phyloP scores from a whole-genome alignment of 2,113 vertebrate genomes.

The Platanista minor region DNA sequence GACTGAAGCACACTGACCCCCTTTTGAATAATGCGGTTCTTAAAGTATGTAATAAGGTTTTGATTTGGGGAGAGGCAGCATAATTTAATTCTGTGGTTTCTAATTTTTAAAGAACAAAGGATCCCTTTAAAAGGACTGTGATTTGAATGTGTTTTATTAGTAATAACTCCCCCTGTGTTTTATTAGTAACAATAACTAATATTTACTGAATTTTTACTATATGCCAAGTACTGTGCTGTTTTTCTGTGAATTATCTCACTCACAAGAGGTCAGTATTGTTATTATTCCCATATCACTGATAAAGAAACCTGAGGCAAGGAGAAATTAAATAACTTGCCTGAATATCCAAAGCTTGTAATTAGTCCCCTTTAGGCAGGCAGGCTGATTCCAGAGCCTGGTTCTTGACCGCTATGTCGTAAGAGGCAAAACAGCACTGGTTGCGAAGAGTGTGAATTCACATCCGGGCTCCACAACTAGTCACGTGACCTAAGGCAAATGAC shows the following conservation, averaged over 20 bases:
- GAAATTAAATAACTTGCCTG: conserved; percentile 17
- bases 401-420: background rate
- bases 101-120: conserved; percentile 10
- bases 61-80: background rate
- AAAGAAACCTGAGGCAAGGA: background rate
- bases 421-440: background rate
- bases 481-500: background rate
- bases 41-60: background rate
- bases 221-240: background rate
- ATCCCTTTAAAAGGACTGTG: background rate
- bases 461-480: background rate
- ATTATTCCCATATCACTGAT: background rate
- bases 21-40: background rate
- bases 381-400: background rate
- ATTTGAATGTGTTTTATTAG: too few relatives aligned
- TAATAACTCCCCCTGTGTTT: background rate
- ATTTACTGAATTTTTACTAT: background rate
- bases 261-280: background rate
- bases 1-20: background rate
- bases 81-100: background rate
- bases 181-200: background rate
- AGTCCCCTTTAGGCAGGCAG: background rate
- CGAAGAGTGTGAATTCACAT: background rate
- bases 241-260: background rate
- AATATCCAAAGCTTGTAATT: background rate